phyloP scores from a whole-genome alignment of 2,113 vertebrate genomes.

The Nannobrachium achirus region DNA sequence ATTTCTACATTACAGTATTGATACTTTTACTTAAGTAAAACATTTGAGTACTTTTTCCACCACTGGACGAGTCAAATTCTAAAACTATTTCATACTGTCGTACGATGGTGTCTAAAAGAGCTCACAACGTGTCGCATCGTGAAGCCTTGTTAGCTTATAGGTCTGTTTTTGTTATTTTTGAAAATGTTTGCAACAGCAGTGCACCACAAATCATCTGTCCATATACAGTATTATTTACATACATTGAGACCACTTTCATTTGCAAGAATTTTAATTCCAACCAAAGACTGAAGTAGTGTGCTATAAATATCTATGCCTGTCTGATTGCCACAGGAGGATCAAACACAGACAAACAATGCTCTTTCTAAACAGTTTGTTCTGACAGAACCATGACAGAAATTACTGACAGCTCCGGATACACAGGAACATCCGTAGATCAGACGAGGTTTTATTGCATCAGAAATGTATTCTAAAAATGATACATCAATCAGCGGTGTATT shows the following conservation, averaged over 20 bases:
- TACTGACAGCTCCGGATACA: conserved; percentile 72
- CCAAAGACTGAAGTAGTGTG: conserved; percentile 49
- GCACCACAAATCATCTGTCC: conserved; percentile 46
- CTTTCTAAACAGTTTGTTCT: conserved; percentile 72
- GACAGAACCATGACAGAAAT: conserved; percentile 70
- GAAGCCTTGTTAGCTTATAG: too few relatives aligned
- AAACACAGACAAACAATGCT: conserved; percentile 65
- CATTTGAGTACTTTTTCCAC: too few relatives aligned
- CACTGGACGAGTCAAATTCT: conserved; percentile 45
- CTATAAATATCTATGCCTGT: conserved; percentile 73
- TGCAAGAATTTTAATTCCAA: conserved; percentile 68
- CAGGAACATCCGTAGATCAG: conserved; percentile 70
- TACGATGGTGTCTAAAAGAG: too few relatives aligned
- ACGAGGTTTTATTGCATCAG: conserved; percentile 67
- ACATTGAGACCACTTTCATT: conserved; percentile 63
- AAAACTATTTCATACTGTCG: conserved; percentile 6
- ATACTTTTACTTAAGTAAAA: too few relatives aligned
- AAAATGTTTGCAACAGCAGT: conserved; percentile 36
- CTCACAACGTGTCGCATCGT: too few relatives aligned
- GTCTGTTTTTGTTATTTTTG: too few relatives aligned
- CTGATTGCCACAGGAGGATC: conserved; percentile 63
- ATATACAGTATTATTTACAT: conserved; percentile 34
- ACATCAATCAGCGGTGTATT: conserved; percentile 66
- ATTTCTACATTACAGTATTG: too few relatives aligned
- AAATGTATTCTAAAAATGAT: conserved; percentile 71